Conservation (phyloP, 2,797 vertebrate species). For the Chelonia mydas region DNA sequence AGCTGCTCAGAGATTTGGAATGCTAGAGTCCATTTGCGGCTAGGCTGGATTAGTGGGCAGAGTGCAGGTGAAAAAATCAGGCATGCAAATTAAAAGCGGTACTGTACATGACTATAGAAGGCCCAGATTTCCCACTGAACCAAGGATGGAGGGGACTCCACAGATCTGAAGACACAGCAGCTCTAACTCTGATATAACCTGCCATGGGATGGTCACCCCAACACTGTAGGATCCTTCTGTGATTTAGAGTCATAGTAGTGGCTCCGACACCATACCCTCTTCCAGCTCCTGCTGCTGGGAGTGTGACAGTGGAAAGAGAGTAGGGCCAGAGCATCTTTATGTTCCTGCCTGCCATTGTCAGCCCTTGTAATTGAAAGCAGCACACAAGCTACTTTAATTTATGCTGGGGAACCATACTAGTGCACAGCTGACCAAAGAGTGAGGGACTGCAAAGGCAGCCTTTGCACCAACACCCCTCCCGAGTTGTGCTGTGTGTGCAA, state of each 20-base stretch:
- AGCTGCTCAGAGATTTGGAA: background rate
- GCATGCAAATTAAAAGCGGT: rapidly evolving
- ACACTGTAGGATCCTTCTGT: background rate
- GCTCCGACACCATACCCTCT: background rate
- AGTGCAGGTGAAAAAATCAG: rapidly evolving
- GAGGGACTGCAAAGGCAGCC: constrained; percentile 55
- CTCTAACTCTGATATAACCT: background rate
- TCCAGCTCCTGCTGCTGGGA: background rate
- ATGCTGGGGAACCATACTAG: background rate
- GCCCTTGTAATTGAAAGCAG: constrained; percentile 36
- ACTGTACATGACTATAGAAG: background rate
- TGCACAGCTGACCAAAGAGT: background rate
- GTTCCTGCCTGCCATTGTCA: constrained; percentile 39
- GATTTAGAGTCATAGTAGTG: background rate
- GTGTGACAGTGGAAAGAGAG: constrained; percentile 37
- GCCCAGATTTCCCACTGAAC: background rate
- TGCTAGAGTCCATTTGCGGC: background rate
- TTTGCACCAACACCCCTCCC: background rate
- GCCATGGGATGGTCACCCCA: background rate
- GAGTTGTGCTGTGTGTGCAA: background rate
- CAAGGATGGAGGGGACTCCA: background rate
- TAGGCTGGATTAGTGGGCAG: background rate
- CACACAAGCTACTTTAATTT: constrained; percentile 61
- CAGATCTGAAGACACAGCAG: background rate
- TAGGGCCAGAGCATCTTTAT: background rate